These are phyloP conservation scores for Cebuella pygmaea DNA, from an alignment of 2,797 vertebrate genomes.

Conservation along the genomic window DNA sequence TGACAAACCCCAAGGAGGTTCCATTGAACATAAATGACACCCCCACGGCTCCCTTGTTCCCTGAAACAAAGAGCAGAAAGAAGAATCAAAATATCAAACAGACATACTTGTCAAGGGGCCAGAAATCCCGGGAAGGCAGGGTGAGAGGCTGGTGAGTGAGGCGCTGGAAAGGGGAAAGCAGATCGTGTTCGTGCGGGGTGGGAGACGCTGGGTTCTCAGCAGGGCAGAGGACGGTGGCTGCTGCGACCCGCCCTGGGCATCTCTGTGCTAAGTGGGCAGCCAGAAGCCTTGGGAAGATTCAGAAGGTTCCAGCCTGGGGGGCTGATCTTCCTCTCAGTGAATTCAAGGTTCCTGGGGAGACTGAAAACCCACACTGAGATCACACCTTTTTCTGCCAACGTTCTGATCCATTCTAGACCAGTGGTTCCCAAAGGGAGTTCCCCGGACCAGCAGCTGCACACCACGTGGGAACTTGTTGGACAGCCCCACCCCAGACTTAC, in stretches of 20 bases:
- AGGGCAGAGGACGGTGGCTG: background rate
- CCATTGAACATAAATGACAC: constrained; percentile 99
- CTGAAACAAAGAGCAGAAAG: constrained; percentile 83
- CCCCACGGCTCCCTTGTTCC: constrained; percentile 98
- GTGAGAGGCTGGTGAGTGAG: background rate
- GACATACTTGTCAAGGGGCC: background rate
- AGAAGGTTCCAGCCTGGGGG: rapidly evolving
- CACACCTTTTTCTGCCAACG: background rate
- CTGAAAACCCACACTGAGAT: no score
- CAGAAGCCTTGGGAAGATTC: background rate
- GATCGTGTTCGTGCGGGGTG: rapidly evolving
- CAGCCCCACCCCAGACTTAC: background rate
- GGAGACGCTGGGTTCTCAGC: background rate
- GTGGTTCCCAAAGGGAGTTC: background rate
- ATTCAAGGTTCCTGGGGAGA: background rate
- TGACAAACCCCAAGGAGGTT: constrained; percentile 97
- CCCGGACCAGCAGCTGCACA: background rate
- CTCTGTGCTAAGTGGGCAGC: background rate
- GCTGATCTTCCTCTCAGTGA: background rate
- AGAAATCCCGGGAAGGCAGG: background rate
- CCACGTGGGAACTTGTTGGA: rapidly evolving
- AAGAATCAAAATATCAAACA: constrained; percentile 52
- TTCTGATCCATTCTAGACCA: background rate
- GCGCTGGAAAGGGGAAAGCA: background rate
- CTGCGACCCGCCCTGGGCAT: no score